Evolutionary conservation across 1,140 invertebrate species (phyloP), one percentile per base, ranked within the genome.

Genomic region (Caerostris extrusa): DNA sequence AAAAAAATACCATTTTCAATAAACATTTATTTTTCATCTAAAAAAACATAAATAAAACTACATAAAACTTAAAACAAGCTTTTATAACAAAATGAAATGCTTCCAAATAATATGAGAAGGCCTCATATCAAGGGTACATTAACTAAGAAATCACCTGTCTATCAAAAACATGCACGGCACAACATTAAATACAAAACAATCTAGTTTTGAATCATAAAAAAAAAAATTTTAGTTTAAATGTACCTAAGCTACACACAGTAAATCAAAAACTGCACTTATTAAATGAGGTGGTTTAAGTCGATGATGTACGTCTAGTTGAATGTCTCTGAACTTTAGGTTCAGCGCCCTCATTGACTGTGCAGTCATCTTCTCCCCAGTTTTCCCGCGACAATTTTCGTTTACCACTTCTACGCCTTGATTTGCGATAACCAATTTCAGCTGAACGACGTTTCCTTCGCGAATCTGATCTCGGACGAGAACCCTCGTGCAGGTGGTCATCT

Each of bases 291-390:
- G 34, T 85, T 85, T 56, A 94, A 85, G 60, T 94, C 10, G 93
- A 89, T 12, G 93, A 94, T n/a, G 93, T 94, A 5, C 93, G 87
- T 53, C 93, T 61, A 19, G 93, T 90, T 10, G 93, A 94, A 90
- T 94, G 93, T 71, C 93, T 90, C n/a, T 87, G 93, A 34, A 81
- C 34, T 71, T 94, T 94, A 7, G 81, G 77, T 85, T 94, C 93
- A 5, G 58, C 17, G 5, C 81, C 87, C 67, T 94, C 93, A 61
- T 19, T 82, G 0, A 53, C 55, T 5, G n/a, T 77, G 53, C 17
- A 34, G 5, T 82, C 87, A 7, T 93, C 91, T 12, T 94, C 92
- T 8, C 57, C 88, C 93, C 93, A 94, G 19, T 86, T 94, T n/a
- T 94, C 93, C 5, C 93, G 87, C 5, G 77, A 67, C 10, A 71